Conservation (phyloP, 2,888 invertebrate genomes). For the Silvanus unidentatus region DNA sequence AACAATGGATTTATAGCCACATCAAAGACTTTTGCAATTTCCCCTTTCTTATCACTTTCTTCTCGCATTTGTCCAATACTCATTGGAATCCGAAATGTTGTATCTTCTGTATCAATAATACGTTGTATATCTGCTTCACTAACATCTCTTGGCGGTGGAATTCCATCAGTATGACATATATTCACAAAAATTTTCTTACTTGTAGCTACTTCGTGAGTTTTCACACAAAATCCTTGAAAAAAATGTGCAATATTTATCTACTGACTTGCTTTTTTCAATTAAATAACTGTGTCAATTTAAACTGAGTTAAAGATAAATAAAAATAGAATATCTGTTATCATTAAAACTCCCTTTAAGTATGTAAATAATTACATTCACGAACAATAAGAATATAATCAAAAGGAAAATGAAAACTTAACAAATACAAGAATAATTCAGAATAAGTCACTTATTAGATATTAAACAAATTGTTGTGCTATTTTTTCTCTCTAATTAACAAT, state of each 20-base stretch:
- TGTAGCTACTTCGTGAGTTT: slow-evolving; percentile 60
- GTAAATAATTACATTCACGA: too few species aligned
- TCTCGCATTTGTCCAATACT: slow-evolving; percentile 78
- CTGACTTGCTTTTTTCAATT: too few species aligned
- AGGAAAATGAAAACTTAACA: too few species aligned
- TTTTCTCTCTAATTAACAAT: too few species aligned
- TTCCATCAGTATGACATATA: slow-evolving; percentile 72
- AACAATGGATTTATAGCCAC: slow-evolving; percentile 77
- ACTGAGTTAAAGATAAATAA: too few species aligned
- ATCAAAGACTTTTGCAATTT: slow-evolving; percentile 71
- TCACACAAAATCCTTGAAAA: slow-evolving; percentile 69
- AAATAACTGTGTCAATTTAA: too few species aligned
- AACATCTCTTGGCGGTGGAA: slow-evolving; percentile 69
- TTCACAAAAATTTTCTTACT: slow-evolving; percentile 77
- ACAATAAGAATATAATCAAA: too few species aligned
- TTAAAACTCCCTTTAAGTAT: too few species aligned
- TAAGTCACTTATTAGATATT: too few species aligned
- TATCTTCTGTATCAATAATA: slow-evolving; percentile 62
- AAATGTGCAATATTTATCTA: background rate
- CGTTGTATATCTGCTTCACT: slow-evolving; percentile 63
- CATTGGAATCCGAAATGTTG: slow-evolving; percentile 79
- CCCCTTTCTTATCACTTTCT: slow-evolving; percentile 70
- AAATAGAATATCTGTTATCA: too few species aligned
- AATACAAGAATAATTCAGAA: too few species aligned
- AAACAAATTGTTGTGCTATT: too few species aligned